A percentile compares a stretch with the other conserved stretches of the same genome.
These are phyloP conservation scores for Semotilus atromaculatus DNA, from an alignment of 2,797 vertebrate genomes.

Conservation along the genomic window DNA sequence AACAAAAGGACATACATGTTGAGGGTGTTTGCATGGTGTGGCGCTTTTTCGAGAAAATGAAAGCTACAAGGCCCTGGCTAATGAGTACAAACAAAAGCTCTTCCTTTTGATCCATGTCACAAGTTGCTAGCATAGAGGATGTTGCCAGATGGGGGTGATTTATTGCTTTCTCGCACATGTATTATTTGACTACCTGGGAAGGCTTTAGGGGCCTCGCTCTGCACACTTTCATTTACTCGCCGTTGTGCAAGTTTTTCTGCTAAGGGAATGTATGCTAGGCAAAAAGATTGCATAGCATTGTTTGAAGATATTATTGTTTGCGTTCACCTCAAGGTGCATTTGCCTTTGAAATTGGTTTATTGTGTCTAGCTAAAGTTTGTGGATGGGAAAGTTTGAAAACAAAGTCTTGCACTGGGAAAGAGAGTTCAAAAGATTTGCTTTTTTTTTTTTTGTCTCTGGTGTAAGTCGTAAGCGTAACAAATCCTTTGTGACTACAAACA, in stretches of 20 bases:
- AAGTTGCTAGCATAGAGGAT: conserved; percentile 33
- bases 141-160: conserved; percentile 48
- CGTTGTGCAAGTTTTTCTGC: conserved; percentile 6
- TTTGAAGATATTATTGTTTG: conserved; percentile 33
- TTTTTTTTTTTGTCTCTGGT: not conserved
- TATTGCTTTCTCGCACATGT: conserved; percentile 48
- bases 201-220: not conserved
- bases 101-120: conserved; percentile 45
- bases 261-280: conserved; percentile 24
- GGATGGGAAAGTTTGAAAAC: conserved; percentile 7
- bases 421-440: not conserved
- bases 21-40: conserved; percentile 4
- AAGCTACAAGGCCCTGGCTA: not conserved
- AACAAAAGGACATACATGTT: not conserved
- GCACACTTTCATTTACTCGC: not conserved
- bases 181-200: conserved; percentile 20
- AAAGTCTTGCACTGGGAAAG: not conserved
- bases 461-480: not conserved
- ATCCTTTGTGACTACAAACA: conserved; percentile 15
- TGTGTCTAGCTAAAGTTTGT: not conserved
- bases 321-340: not conserved
- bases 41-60: conserved; percentile 11
- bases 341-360: conserved; percentile 14
- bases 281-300: not conserved
- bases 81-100: conserved; percentile 48